Evolutionary conservation across 2,888 invertebrate species (phyloP).

Genomic region (Cosmia trapezina): DNA sequence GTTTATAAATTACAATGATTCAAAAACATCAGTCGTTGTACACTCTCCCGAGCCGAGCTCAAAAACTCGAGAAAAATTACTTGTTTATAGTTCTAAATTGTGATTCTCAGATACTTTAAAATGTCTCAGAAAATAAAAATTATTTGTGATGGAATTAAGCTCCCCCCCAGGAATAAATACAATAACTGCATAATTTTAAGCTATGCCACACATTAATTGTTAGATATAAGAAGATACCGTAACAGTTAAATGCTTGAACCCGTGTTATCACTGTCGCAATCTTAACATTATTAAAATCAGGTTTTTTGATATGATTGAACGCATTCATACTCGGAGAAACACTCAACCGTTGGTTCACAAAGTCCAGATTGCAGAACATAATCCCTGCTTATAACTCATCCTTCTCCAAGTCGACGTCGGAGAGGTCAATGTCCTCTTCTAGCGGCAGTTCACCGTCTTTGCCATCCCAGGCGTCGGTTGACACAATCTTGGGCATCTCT

Average conservation of each 20-base stretch:
- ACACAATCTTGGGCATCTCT: constrained; percentile 93
- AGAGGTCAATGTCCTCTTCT: constrained; percentile 97
- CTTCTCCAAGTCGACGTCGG: constrained; percentile 96
- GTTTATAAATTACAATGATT: constrained; percentile 40
- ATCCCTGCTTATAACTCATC: constrained; percentile 92
- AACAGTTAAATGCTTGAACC: constrained; percentile 48
- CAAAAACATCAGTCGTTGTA: constrained; percentile 57
- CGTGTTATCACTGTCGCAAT: constrained; percentile 18
- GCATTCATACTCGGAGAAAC: constrained; percentile 46
- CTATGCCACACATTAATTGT: constrained; percentile 1
- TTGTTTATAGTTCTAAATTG: constrained; percentile 34
- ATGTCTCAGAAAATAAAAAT: constrained; percentile 51
- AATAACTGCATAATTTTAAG: constrained; percentile 17
- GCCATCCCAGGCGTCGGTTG: constrained; percentile 97
- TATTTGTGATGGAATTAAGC: constrained; percentile 43
- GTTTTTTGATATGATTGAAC: constrained; percentile 54
- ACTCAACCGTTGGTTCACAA: constrained; percentile 40
- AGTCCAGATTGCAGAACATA: constrained; percentile 28
- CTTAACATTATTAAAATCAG: constrained; percentile 23
- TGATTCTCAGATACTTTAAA: constrained; percentile 44
- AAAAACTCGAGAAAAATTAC: constrained; percentile 23
- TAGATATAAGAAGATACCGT: not conserved
- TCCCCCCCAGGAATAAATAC: not conserved
- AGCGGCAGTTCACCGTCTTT: constrained; percentile 96
- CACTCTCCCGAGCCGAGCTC: constrained; percentile 8